Percentiles rank a stretch among this genome's conserved stretches.
Conservation (phyloP, 2,797 vertebrate genomes). For the Cuniculus paca region DNA sequence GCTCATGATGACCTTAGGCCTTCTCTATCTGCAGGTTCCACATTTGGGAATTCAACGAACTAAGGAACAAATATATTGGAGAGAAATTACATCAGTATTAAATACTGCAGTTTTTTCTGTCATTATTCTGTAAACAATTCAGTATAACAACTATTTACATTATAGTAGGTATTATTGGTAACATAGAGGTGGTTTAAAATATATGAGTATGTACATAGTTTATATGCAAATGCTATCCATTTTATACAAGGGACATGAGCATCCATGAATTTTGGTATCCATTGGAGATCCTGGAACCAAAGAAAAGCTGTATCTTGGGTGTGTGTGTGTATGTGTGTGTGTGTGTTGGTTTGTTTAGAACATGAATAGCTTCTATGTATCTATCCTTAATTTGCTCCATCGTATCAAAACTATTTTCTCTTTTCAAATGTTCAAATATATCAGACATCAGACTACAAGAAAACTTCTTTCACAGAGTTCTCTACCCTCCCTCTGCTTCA, state of each 20-base stretch:
- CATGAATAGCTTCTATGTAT: not conserved
- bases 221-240: not conserved
- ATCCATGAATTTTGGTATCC: not conserved
- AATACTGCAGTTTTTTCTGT: not conserved
- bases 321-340: slow-evolving; percentile 20
- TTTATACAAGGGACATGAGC: not conserved
- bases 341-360: not conserved
- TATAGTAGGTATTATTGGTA: slow-evolving; percentile 6
- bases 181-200: not conserved
- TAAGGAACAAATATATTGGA: too few relatives aligned
- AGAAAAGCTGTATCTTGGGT: not conserved
- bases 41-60: too few relatives aligned
- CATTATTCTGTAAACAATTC: slow-evolving; percentile 28
- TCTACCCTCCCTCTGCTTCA: not conserved
- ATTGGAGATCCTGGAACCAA: not conserved
- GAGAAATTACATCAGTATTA: not conserved
- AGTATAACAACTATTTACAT: slow-evolving; percentile 8
- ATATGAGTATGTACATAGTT: not conserved
- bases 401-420: not conserved
- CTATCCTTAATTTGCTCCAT: not conserved
- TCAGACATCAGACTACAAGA: not conserved
- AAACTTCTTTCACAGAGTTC: not conserved
- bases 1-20: too few relatives aligned
- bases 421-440: not conserved
- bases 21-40: too few relatives aligned